Percentiles rank a stretch among this genome's conserved stretches.
phyloP scores from a whole-genome alignment of 2,888 invertebrate genomes.

The Drosophila prostipennis region DNA sequence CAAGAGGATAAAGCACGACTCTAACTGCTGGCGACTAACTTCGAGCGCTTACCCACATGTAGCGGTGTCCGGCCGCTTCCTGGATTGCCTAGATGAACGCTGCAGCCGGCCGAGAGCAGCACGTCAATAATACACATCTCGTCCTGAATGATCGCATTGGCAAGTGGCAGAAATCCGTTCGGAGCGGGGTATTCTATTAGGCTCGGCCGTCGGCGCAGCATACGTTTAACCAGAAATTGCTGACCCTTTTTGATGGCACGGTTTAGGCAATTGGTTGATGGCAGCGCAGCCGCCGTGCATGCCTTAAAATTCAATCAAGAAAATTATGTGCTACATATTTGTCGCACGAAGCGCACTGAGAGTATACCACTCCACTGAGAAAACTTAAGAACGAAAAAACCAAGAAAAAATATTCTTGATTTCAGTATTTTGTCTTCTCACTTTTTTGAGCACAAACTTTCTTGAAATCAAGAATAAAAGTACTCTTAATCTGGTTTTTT shows the following conservation, averaged over 20 bases:
- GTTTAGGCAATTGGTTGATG: conserved; percentile 79
- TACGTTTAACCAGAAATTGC: conserved; percentile 82
- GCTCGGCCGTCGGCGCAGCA: conserved; percentile 78
- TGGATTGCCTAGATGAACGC: conserved; percentile 80
- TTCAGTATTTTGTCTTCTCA: too few species aligned
- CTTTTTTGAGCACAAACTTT: too few species aligned
- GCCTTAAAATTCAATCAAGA: conserved; percentile 49
- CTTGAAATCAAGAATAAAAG: too few species aligned
- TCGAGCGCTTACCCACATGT: conserved; percentile 70
- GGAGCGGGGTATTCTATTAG: conserved; percentile 81
- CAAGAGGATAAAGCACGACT: background rate
- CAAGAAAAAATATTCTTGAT: too few species aligned
- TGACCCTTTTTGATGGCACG: conserved; percentile 83
- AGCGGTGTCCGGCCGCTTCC: conserved; percentile 81
- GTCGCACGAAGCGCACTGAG: too few species aligned
- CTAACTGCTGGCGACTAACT: background rate
- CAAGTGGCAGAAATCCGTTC: conserved; percentile 82
- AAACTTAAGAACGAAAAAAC: too few species aligned
- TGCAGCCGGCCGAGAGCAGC: conserved; percentile 80
- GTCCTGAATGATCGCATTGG: conserved; percentile 82
- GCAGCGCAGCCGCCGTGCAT: conserved; percentile 75
- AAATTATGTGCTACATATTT: background rate
- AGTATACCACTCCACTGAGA: too few species aligned
- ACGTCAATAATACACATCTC: conserved; percentile 82
- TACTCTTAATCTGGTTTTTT: too few species aligned